These are phyloP conservation scores for Solea solea DNA, from an alignment of 2,113 vertebrate species.

Conservation along the genomic window DNA sequence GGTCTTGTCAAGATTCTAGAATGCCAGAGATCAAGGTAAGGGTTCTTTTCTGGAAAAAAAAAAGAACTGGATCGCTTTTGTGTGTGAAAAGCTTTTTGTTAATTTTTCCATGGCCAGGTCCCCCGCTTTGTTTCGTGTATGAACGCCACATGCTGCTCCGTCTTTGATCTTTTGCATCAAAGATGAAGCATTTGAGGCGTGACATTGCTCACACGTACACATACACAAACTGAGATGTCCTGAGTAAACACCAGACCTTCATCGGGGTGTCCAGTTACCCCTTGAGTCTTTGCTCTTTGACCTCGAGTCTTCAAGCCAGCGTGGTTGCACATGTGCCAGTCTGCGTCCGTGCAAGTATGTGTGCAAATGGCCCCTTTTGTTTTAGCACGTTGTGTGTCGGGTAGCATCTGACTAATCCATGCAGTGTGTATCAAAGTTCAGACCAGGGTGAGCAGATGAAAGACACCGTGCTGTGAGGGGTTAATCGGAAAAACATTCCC, in stretches of 20 bases:
- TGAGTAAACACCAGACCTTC: constrained; percentile 59
- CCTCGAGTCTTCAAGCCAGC: constrained; percentile 20
- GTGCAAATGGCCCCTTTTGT: not conserved
- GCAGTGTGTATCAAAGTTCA: constrained; percentile 59
- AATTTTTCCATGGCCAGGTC: constrained; percentile 15
- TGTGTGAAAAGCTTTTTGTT: constrained; percentile 7
- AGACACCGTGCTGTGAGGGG: constrained; percentile 56
- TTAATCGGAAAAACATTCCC: constrained; percentile 68
- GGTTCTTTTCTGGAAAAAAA: not conserved
- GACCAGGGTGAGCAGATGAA: constrained; percentile 68
- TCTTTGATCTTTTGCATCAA: constrained; percentile 72
- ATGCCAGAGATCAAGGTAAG: constrained; percentile 93
- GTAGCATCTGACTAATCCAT: constrained; percentile 63
- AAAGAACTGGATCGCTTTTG: constrained; percentile 18
- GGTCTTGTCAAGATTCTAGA: constrained; percentile 92
- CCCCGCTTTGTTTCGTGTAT: constrained; percentile 45
- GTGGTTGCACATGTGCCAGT: constrained; percentile 20
- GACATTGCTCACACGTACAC: constrained; percentile 43
- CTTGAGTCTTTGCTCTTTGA: constrained; percentile 63
- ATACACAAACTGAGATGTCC: constrained; percentile 45
- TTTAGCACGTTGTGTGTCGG: constrained; percentile 30
- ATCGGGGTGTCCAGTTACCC: constrained; percentile 63
- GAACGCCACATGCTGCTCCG: constrained; percentile 37
- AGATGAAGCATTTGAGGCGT: constrained; percentile 54
- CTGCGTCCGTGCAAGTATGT: constrained; percentile 15